Conservation (phyloP, 2,113 vertebrate species). For the Falco punctatus region DNA sequence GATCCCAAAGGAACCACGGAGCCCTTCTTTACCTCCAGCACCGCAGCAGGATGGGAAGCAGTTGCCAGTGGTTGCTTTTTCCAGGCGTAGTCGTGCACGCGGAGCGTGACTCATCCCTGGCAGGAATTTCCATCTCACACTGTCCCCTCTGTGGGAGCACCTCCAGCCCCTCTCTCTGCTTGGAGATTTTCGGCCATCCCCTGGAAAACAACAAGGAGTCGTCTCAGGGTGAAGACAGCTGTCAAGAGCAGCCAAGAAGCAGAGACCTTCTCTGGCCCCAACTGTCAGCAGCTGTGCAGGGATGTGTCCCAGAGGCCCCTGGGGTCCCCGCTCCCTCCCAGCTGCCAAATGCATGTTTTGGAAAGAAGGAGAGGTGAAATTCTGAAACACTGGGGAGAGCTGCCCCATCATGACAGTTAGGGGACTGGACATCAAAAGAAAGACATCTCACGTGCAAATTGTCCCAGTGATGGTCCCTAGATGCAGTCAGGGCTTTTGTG, state of each 20-base stretch:
- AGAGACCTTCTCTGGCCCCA: not conserved
- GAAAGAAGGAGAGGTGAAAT: not conserved
- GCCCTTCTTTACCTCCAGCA: not conserved
- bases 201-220: not conserved
- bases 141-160: not conserved
- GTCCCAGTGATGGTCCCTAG: not conserved
- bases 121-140: constrained; percentile 23
- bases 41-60: not conserved
- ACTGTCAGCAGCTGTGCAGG: not conserved
- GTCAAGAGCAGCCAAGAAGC: not conserved
- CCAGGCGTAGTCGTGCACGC: not conserved
- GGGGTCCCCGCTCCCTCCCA: not conserved
- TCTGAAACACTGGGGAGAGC: not conserved
- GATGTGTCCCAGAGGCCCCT: not conserved
- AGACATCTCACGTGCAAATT: rapidly evolving
- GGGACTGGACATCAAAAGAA: not conserved
- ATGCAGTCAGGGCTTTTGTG: not conserved
- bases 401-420: rapidly evolving
- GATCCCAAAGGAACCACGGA: not conserved
- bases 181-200: not conserved
- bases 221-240: not conserved
- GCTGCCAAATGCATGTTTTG: not conserved
- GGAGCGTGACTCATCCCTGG: not conserved
- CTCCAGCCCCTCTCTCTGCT: not conserved
- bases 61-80: constrained; percentile 19